These are phyloP conservation scores for Proales similis DNA, from an alignment of 1,140 invertebrate species.

Conservation along the genomic window DNA sequence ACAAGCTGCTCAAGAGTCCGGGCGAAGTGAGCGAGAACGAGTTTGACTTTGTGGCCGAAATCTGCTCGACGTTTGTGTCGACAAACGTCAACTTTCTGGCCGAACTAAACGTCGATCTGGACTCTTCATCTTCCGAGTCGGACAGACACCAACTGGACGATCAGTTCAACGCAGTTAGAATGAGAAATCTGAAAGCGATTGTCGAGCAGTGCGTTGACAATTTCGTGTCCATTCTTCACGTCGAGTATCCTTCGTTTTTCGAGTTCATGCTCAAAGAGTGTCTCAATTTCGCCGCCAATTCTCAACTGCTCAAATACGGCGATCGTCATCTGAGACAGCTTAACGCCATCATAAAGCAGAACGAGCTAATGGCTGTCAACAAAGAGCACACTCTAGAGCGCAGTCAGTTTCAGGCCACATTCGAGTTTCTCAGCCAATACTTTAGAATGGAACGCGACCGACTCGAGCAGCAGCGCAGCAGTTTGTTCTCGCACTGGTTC, in stretches of 20 bases:
- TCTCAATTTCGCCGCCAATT: background rate
- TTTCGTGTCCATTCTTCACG: slow-evolving; percentile 24
- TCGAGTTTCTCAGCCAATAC: slow-evolving; percentile 22
- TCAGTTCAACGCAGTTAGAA: slow-evolving; percentile 9
- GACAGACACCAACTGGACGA: background rate
- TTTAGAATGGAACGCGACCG: slow-evolving; percentile 20
- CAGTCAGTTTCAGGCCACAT: background rate
- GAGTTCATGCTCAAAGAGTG: background rate
- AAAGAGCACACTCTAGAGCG: background rate
- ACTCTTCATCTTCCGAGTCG: background rate
- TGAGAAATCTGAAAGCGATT: slow-evolving; percentile 13
- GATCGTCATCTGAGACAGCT: background rate
- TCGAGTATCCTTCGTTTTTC: slow-evolving; percentile 14
- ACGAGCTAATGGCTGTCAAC: slow-evolving; percentile 12
- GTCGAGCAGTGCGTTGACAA: slow-evolving; percentile 34
- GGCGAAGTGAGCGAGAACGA: background rate
- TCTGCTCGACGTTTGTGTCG: slow-evolving; percentile 21
- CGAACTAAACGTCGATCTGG: slow-evolving; percentile 21
- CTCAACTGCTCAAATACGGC: slow-evolving; percentile 8
- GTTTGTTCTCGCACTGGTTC: slow-evolving; percentile 30
- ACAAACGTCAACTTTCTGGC: slow-evolving; percentile 17
- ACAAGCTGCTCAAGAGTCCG: slow-evolving; percentile 21
- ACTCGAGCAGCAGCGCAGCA: background rate
- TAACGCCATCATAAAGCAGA: slow-evolving; percentile 24
- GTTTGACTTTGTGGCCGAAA: slow-evolving; percentile 15